Evolutionary conservation across 2,113 vertebrate genomes (phyloP), one percentile per base, ranked within the genome.

Genomic region (Pyrgilauda ruficollis): DNA sequence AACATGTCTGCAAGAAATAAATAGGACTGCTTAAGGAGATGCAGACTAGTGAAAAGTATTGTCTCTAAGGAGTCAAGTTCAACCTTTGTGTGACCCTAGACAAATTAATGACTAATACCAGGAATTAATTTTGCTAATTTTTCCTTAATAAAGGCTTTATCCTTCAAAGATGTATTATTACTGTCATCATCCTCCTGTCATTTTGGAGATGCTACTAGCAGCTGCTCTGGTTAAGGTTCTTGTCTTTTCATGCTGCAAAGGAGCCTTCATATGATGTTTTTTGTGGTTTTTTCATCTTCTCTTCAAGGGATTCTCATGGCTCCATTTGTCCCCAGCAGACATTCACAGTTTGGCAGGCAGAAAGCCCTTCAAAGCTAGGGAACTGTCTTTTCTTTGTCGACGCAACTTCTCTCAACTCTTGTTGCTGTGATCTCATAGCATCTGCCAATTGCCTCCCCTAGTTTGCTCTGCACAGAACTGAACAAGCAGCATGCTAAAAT

Each of bases 101-200:
- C 52, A 87, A 79, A 94, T 63, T 86, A 89, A 28, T 49, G 41
- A 46, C 41, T 78, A 78, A 92, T 84, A 50, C 24, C 46, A 78
- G 64, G 64, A 90, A 96, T 81, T 83, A 92, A 93, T 90, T 93
- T 72, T 11, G 7, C 70, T 77, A 50, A 74, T 88, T 92, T 92
- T 94, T 70, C 44, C 46, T 86, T 92, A 92, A 81, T 80, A 93
- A 96, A 91, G 39, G 43, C 59, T 80, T 93, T 88, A 74, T 80
- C 59, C 35, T 92, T 93, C 93, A 81, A 84, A 90, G 10, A 15
- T 67, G 13, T 72, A 31, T 84, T 84, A 75, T 73, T 72, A 52
- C 53, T 68, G n/a, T 68, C 80, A 89, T 74, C 86, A 68, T 75
- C 80, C 47, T 87, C 75, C 26, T 90, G 76, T 64, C 73, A 74